These are phyloP conservation scores for Halcyon chelicuti DNA, from an alignment of 2,797 vertebrate genomes.

Conservation along the genomic window DNA sequence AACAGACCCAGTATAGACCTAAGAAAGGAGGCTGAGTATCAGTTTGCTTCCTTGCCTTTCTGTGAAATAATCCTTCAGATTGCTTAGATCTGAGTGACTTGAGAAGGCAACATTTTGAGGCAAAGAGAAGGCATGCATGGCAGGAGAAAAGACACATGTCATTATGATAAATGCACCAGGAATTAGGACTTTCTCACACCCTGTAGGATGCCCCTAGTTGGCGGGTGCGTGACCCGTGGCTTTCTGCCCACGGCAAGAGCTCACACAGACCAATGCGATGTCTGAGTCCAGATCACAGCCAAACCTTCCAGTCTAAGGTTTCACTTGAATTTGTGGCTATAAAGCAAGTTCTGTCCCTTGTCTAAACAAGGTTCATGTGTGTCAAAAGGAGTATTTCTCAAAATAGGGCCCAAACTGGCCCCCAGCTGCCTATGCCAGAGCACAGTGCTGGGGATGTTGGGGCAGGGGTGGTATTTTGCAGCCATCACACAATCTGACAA, in stretches of 20 bases:
- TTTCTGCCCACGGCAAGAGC: neutral
- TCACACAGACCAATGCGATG: neutral
- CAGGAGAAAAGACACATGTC: accelerated
- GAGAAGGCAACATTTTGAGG: neutral
- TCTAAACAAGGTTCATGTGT: accelerated
- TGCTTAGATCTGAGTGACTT: neutral
- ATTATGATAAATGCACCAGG: accelerated
- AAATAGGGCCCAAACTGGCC: neutral
- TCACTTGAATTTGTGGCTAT: neutral
- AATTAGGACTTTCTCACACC: neutral
- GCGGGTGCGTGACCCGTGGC: accelerated
- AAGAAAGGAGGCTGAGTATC: neutral
- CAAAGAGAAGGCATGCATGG: neutral
- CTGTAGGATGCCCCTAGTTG: neutral
- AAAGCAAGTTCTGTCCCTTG: neutral
- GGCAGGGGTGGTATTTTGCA: neutral
- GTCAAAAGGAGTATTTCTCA: neutral
- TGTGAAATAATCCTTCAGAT: neutral
- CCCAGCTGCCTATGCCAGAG: neutral
- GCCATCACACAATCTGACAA: accelerated
- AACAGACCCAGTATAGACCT: neutral
- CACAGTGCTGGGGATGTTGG: accelerated
- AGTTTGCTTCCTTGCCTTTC: neutral
- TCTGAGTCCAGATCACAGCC: neutral
- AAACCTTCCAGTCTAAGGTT: neutral